phyloP scores from a whole-genome alignment of 2,113 vertebrate species.

The Archocentrus centrarchus region DNA sequence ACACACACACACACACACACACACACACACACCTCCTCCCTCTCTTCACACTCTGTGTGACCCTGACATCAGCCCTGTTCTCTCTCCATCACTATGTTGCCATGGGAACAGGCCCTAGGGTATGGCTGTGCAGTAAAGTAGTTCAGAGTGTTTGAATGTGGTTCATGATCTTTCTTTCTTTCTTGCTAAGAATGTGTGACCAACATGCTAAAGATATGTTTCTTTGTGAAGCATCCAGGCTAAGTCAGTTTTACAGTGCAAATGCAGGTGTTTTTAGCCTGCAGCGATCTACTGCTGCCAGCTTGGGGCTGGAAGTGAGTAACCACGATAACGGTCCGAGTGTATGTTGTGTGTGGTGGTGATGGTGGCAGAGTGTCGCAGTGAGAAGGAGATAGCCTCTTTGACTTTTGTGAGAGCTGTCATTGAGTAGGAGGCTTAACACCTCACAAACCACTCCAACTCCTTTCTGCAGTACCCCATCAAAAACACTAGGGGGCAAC shows the following conservation, averaged over 20 bases:
- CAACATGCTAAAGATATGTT: background rate
- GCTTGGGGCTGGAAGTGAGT: constrained; percentile 5
- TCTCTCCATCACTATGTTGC: constrained; percentile 73
- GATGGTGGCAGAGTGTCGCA: constrained; percentile 5
- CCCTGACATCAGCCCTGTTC: constrained; percentile 71
- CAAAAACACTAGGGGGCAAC: constrained; percentile 52
- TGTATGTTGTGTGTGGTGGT: constrained; percentile 14
- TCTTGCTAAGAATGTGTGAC: background rate
- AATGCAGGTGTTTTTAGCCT: background rate
- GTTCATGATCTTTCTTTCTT: constrained; percentile 14
- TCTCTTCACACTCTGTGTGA: constrained; percentile 73
- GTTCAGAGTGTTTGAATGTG: constrained; percentile 26
- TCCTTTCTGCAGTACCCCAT: constrained; percentile 11
- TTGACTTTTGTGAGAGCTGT: constrained; percentile 53
- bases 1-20: constrained; percentile 11
- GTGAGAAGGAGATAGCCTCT: constrained; percentile 42
- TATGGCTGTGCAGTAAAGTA: constrained; percentile 39
- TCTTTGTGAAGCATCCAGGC: background rate
- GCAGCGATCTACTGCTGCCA: background rate
- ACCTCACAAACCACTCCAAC: constrained; percentile 1
- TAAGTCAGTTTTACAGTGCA: background rate
- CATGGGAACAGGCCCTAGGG: constrained; percentile 54
- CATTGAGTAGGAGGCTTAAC: constrained; percentile 34
- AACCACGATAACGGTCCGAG: background rate
- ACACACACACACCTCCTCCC: constrained; percentile 50